Conservation (phyloP, 2,113 vertebrate genomes). For the Grallaria varia region DNA sequence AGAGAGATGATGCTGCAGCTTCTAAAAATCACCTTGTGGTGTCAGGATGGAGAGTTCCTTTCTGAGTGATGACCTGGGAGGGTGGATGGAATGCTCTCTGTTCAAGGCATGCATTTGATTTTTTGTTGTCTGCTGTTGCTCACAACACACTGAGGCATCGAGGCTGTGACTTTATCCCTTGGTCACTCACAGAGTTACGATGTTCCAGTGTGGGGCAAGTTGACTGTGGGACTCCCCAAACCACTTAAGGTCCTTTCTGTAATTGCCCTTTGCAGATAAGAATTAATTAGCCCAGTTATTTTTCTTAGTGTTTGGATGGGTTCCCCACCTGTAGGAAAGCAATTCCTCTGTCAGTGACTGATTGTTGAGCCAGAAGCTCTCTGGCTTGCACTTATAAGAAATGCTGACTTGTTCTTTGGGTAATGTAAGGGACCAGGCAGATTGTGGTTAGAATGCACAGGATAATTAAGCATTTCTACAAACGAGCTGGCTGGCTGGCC, state of each 20-base stretch:
- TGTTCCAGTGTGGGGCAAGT: rapidly evolving
- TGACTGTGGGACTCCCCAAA: rapidly evolving
- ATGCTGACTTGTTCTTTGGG: not conserved
- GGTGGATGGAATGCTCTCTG: not conserved
- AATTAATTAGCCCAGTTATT: slow-evolving; percentile 98
- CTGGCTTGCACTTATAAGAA: not conserved
- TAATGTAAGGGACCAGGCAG: slow-evolving; percentile 66
- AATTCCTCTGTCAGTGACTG: slow-evolving; percentile 93
- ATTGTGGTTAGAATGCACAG: slow-evolving; percentile 59
- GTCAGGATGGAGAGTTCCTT: not conserved
- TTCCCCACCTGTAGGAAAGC: slow-evolving; percentile 94
- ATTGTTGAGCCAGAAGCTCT: slow-evolving; percentile 85
- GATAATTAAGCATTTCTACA: slow-evolving; percentile 69
- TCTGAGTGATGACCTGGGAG: not conserved
- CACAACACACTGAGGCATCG: not conserved
- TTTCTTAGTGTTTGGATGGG: slow-evolving; percentile 88
- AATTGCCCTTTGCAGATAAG: slow-evolving; percentile 97
- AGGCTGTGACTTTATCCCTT: not conserved
- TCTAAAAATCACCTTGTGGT: not conserved
- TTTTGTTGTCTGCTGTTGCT: not conserved
- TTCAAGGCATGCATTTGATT: not conserved
- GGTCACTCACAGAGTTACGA: not conserved
- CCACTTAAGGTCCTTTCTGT: slow-evolving; percentile 83
- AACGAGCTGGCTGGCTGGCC: not conserved
- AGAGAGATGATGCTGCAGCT: rapidly evolving